Conservation (phyloP, 2,113 vertebrate genomes). For the Sigmodon hispidus region DNA sequence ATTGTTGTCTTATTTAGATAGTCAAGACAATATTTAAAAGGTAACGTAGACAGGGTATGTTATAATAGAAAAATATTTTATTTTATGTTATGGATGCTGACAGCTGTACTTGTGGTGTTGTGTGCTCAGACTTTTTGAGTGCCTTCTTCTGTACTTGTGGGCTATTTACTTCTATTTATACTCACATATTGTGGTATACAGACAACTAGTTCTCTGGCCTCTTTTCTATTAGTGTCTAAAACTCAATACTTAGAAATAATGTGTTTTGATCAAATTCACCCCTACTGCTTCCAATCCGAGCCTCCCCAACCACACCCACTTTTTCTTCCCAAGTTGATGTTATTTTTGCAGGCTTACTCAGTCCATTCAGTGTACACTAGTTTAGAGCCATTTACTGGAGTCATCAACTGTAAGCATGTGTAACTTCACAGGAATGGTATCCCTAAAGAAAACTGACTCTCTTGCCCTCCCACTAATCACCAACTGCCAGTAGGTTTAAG, state of each 20-base stretch:
- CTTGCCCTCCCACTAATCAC: background rate
- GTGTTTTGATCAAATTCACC: background rate
- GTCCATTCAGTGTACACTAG: background rate
- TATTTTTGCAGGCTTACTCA: background rate
- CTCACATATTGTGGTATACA: no score
- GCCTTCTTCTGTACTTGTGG: no score
- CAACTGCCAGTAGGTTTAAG: background rate
- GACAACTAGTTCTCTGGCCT: background rate
- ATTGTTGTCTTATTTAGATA: background rate
- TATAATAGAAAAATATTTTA: background rate
- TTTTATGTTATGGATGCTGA: background rate
- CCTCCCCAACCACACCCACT: background rate
- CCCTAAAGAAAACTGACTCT: background rate
- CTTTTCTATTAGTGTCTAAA: background rate
- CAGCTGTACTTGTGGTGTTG: no score
- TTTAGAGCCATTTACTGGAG: background rate
- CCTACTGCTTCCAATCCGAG: background rate
- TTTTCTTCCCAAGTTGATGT: background rate
- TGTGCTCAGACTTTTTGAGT: background rate
- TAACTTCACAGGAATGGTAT: background rate
- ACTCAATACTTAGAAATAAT: background rate
- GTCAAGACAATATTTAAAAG: background rate
- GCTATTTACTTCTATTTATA: fast-evolving
- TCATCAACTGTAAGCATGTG: background rate
- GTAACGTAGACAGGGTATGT: background rate